A percentile compares a stretch with the other conserved stretches of the same genome.
These are phyloP conservation scores for Typhlichthys eigenmanni DNA, from an alignment of 2,797 vertebrate genomes.

Conservation along the genomic window DNA sequence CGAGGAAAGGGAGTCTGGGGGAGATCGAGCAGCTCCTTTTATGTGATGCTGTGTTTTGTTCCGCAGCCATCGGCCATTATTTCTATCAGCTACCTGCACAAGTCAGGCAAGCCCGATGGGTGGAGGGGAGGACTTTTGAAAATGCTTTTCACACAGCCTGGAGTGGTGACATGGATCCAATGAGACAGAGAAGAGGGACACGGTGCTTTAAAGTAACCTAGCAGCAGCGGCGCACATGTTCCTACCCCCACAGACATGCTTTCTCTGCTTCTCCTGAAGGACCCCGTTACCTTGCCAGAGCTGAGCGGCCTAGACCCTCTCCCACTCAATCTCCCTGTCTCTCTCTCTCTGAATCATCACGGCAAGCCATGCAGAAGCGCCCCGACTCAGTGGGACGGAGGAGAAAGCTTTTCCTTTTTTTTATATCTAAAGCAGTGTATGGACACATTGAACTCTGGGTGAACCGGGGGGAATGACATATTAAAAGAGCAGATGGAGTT, in stretches of 20 bases:
- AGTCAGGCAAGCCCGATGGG: constrained; percentile 64
- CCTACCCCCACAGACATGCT: constrained; percentile 82
- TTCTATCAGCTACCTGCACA: constrained; percentile 75
- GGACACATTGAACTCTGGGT: constrained; percentile 92
- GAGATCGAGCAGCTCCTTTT: constrained; percentile 47
- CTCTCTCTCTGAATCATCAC: constrained; percentile 84
- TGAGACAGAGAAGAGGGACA: constrained; percentile 91
- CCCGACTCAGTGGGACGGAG: constrained; percentile 84
- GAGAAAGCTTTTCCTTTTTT: constrained; percentile 85
- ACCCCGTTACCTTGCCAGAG: constrained; percentile 79
- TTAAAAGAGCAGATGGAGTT: constrained; percentile 99
- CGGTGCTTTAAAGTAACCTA: constrained; percentile 88
- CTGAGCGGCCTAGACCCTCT: constrained; percentile 53
- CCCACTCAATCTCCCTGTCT: constrained; percentile 67
- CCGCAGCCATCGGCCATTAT: constrained; percentile 79
- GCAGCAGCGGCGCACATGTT: constrained; percentile 88
- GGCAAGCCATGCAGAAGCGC: constrained; percentile 91
- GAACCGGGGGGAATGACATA: constrained; percentile 97
- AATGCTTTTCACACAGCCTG: constrained; percentile 86
- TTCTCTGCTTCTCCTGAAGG: constrained; percentile 85
- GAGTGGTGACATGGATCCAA: constrained; percentile 96
- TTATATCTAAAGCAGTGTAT: constrained; percentile 57
- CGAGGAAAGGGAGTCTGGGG: constrained; percentile 32
- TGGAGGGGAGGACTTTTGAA: constrained; percentile 64
- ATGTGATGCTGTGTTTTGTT: constrained; percentile 64